phyloP scores from a whole-genome alignment of 2,888 invertebrate species.

The Leuctra nigra region DNA sequence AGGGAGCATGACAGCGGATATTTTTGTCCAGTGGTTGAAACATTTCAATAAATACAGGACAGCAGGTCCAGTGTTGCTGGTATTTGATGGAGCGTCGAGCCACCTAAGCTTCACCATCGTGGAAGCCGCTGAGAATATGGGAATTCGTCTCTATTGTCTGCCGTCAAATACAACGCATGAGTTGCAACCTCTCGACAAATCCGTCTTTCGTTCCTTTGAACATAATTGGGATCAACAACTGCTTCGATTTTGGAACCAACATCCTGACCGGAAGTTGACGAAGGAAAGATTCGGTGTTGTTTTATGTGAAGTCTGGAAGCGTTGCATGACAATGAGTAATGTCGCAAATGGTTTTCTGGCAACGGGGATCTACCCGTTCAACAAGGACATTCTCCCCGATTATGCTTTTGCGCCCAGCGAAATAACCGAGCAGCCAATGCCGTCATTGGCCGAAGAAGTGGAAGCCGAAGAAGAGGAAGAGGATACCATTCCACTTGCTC shows the following conservation, averaged over 20 bases:
- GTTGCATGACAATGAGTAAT: constrained; percentile 17
- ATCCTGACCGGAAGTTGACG: constrained; percentile 32
- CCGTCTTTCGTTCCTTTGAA: constrained; percentile 35
- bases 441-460: too few relatives aligned
- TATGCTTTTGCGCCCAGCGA: constrained; percentile 32
- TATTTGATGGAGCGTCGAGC: constrained; percentile 35
- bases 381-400: constrained; percentile 33
- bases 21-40: constrained; percentile 31
- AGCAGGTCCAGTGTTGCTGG: constrained; percentile 30
- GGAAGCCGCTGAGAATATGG: constrained; percentile 33
- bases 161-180: constrained; percentile 38
- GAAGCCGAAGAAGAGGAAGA: too few relatives aligned
- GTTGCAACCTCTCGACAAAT: constrained; percentile 36
- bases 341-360: constrained; percentile 17
- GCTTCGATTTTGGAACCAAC: constrained; percentile 32
- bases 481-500: too few relatives aligned
- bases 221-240: constrained; percentile 37
- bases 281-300: constrained; percentile 34
- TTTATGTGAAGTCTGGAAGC: constrained; percentile 22
- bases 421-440: too few relatives aligned
- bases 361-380: constrained; percentile 34
- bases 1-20: constrained; percentile 33
- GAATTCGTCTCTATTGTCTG: constrained; percentile 35
- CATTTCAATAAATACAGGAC: constrained; percentile 33
- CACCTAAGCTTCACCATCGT: constrained; percentile 35